Conservation (phyloP, 1,140 invertebrate species). For the Drosophila sulfurigaster region DNA sequence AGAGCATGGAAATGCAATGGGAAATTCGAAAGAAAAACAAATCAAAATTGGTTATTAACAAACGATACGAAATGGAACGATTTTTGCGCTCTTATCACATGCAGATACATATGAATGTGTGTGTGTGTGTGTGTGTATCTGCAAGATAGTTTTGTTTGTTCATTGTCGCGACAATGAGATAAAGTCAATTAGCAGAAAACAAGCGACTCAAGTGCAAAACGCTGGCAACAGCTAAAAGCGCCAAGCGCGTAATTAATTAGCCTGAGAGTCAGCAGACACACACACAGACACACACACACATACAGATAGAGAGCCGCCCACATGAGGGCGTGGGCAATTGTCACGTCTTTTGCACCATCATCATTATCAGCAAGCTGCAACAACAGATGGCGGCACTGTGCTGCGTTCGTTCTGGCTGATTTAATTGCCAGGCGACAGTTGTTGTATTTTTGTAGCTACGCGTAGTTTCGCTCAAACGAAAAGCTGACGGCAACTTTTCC, state of each 20-base stretch:
- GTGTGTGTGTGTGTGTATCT: constrained; percentile 15
- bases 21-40: background rate
- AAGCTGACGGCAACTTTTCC: constrained; percentile 6
- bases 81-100: constrained; percentile 2
- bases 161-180: constrained; percentile 67
- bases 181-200: constrained; percentile 77
- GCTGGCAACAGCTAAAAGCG: constrained; percentile 36
- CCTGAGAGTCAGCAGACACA: constrained; percentile 28
- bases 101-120: background rate
- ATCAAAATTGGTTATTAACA: constrained; percentile 20
- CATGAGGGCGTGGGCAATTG: constrained; percentile 7
- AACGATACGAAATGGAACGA: background rate
- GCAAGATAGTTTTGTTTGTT: constrained; percentile 76
- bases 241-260: constrained; percentile 69
- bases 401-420: background rate
- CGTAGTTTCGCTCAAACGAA: constrained; percentile 11
- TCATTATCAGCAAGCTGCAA: constrained; percentile 12
- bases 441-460: constrained; percentile 17
- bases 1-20: background rate
- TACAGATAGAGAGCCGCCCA: background rate
- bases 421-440: constrained; percentile 31
- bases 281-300: background rate
- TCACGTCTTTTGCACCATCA: constrained; percentile 13
- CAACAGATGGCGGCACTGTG: constrained; percentile 3
- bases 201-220: constrained; percentile 60